Evolutionary conservation across 2,797 vertebrate species (phyloP), one percentile per base, ranked within the genome.

Genomic region (Lacerta agilis): DNA sequence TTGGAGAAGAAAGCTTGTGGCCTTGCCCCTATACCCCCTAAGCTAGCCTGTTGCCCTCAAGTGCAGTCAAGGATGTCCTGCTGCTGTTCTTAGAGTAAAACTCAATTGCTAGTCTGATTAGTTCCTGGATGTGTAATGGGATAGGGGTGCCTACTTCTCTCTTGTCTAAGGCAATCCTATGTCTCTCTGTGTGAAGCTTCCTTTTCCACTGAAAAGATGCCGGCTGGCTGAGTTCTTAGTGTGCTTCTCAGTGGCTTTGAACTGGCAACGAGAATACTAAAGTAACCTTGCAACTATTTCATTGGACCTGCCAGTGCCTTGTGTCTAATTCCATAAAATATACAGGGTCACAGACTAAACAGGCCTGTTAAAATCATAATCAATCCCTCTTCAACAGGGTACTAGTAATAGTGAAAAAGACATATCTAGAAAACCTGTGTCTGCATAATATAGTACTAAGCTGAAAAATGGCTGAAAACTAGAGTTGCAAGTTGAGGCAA

Each of bases 271-370:
- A 38, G 72, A 73, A 73, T 83, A 86, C 81, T 69, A 64, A 58
- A 20, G 4, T 3, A 33, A 7, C 17, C 2, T 3, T 8, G 61
- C 58, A 9, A 29, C 36, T 0, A 0, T 7, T 77, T 58, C 7
- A 15, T 38, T 84, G 23, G n/a, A 13, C 79, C 67, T 66, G 33
- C 6, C 83, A 66, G 73, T 88, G 71, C 10, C 11, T 71, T 85
- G 18, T 75, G 33, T 86, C 49, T 36, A 79, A 15, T 5, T 78
- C 27, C 15, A 49, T 64, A 72, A 13, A 83, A 80, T 78, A 64
- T 9, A 1, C 4, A 69, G 75, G 45, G 11, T 49, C 45, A 49
- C 3, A 49, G 45, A 49, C 45, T 49, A 49, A 49, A 49, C 45
- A 49, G 45, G 45, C 45, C 45, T 49, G 45, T 49, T 13, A 49